Percentiles rank a stretch among this genome's conserved stretches.
Conservation (phyloP, 1,140 invertebrate genomes). For the Centruroides sculpturatus region DNA sequence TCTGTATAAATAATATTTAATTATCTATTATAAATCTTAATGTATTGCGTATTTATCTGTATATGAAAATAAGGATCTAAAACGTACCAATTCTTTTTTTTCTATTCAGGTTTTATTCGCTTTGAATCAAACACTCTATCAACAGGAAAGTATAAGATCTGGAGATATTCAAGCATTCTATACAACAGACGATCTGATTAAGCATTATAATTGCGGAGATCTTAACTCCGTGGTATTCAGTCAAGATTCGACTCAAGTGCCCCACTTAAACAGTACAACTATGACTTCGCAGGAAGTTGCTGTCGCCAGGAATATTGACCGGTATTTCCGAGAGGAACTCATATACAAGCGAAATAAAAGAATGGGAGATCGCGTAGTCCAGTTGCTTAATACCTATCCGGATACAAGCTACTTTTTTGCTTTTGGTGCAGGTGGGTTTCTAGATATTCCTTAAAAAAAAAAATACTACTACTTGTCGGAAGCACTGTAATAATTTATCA, state of each 20-base stretch:
- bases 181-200: constrained; percentile 37
- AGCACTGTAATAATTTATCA: too few species aligned
- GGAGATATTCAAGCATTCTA: constrained; percentile 22
- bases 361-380: constrained; percentile 34
- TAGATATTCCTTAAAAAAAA: background rate
- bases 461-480: too few species aligned
- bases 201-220: constrained; percentile 41
- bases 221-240: constrained; percentile 36
- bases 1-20: too few species aligned
- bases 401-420: constrained; percentile 40
- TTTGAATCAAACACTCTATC: constrained; percentile 35
- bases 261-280: too few species aligned
- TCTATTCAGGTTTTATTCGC: constrained; percentile 34
- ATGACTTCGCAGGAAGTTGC: constrained; percentile 22
- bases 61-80: too few species aligned
- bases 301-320: constrained; percentile 33
- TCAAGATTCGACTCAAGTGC: constrained; percentile 22
- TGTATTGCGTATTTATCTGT: too few species aligned
- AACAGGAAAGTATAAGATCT: constrained; percentile 32
- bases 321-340: constrained; percentile 38
- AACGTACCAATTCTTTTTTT: background rate
- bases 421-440: constrained; percentile 36
- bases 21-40: too few species aligned
- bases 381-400: constrained; percentile 32
- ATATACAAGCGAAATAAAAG: constrained; percentile 37